Base-by-base conservation (phyloP, 2,888 invertebrate species). In the Agriopis leucophaearia region DNA sequence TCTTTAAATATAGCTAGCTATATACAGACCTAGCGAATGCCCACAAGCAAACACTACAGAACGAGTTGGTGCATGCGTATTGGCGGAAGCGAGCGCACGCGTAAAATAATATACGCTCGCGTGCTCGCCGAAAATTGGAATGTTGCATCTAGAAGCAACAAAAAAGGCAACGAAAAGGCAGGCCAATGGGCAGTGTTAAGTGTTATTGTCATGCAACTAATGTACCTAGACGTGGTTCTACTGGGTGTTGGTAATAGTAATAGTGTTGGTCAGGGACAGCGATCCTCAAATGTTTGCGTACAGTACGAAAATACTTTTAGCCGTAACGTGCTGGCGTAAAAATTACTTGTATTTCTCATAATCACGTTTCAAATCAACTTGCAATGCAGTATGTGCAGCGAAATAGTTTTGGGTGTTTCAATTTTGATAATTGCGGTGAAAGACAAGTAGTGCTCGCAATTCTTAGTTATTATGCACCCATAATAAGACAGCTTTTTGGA, bases 201-300 rank as follows among this genome's bases (percentile, higher is more conserved):
- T 40, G 52, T 52, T 52, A 10, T 12, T 9, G n/a, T 15, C 40
- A 54, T 40, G 12, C 40, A 15, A 40, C 16, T 3, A 2, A n/a
- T 36, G 2, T 35, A 36, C 15, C 27, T 51, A 36, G 36, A 8
- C 16, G 5, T 40, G 16, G 18, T 42, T 42, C 42, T 47, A 58
- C 47, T 38, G 9, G 38, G 38, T 12, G 38, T 27, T 47, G 0
- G 57, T 16, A 38, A 16, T 12, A 36, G 2, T 35, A 4, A 58
- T 8, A 45, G 5, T 8, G 5, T 55, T 56, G 57, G 50, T 35
- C 63, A 63, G 63, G 52, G 63, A 67, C 44, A 62, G 67, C 67
- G 67, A 67, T 64, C 52, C 68, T 60, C 3, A 44, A 44, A 56
- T n/a, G 50, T 44, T 48, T 63, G 42, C 27, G 16, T 15, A 44